Base-by-base conservation (phyloP, 2,113 vertebrate species). In the Bufo bufo region DNA sequence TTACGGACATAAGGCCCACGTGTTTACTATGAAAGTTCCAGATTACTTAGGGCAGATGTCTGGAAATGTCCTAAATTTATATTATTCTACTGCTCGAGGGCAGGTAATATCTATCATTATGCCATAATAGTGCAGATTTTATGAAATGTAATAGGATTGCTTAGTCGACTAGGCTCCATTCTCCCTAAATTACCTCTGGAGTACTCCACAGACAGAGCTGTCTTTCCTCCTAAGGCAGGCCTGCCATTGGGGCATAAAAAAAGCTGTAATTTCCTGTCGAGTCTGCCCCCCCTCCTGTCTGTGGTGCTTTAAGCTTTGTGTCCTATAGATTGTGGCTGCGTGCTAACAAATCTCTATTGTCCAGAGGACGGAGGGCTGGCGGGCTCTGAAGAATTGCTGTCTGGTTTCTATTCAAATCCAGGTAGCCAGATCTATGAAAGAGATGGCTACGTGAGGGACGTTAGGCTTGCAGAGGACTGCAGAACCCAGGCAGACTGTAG, bases 351-450 rank as follows among this genome's bases (percentile, higher is more conserved):
- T 97, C 96, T 94, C 96, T 95, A 97, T 98, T 98, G 97, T 98
- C 96, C 96, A 90, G 91, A 90, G 91, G 91, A 91, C 94, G 95
- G 95, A 95, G 95, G 93, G 95, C 95, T 96, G 96, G 96, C 96
- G 93, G 96, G 94, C 93, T 92, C 93, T 92, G 93, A 95, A 95
- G 93, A 96, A 96, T 96, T 94, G 92, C 96, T 98, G 97, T 97
- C 97, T 98, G 97, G 96, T 97, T 97, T 98, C 96, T 97, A 99
- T 98, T 98, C 96, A 97, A 97, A 97, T 97, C 96, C 97, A 97
- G 97, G 96, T 97, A 96, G 93, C 92, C 89, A 86, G 93, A 94
- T 91, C 94, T 94, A 93, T 94, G 94, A 96, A 96, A 94, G 95
- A 94, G 93, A 93, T 92, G 87, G 91, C 94, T 92, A 91, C 94